These are phyloP conservation scores for Epinephelus cyanopodus DNA, from an alignment of 2,113 vertebrate genomes.

Conservation along the genomic window DNA sequence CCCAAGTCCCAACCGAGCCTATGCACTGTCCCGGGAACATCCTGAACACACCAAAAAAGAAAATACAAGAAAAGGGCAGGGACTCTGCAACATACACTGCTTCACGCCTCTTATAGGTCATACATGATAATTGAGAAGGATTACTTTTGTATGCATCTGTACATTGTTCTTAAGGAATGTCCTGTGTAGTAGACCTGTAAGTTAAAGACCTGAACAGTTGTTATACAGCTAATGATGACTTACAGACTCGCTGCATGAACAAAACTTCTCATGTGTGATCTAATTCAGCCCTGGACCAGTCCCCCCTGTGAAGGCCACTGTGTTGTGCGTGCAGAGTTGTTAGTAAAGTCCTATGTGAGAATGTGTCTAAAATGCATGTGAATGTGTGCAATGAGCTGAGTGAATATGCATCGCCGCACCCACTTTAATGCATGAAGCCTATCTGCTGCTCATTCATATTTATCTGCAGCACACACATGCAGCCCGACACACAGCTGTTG, in stretches of 20 bases:
- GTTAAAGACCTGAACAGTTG: background rate
- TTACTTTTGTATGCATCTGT: too few relatives aligned
- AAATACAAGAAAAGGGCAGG: too few relatives aligned
- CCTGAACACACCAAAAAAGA: too few relatives aligned
- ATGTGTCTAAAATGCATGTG: slow-evolving; percentile 55
- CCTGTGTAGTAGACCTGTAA: background rate
- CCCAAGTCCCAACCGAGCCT: too few relatives aligned
- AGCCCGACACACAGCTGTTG: slow-evolving; percentile 59
- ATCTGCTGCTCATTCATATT: slow-evolving; percentile 74
- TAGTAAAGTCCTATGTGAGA: slow-evolving; percentile 43
- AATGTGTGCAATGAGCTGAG: slow-evolving; percentile 69
- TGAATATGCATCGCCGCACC: slow-evolving; percentile 66
- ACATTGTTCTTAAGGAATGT: too few relatives aligned
- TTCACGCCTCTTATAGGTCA: too few relatives aligned
- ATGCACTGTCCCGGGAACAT: too few relatives aligned
- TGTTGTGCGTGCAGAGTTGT: slow-evolving; percentile 64
- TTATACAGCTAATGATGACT: background rate
- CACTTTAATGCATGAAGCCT: slow-evolving; percentile 63
- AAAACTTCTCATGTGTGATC: slow-evolving; percentile 5
- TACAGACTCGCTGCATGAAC: background rate
- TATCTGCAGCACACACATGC: slow-evolving; percentile 52
- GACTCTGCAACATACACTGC: too few relatives aligned
- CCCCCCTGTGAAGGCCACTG: background rate
- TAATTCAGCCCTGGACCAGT: background rate
- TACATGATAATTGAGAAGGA: too few relatives aligned